Evolutionary conservation across 1,140 invertebrate species (phyloP), one percentile per base, ranked within the genome.

Genomic region (Lepidurus arcticus): DNA sequence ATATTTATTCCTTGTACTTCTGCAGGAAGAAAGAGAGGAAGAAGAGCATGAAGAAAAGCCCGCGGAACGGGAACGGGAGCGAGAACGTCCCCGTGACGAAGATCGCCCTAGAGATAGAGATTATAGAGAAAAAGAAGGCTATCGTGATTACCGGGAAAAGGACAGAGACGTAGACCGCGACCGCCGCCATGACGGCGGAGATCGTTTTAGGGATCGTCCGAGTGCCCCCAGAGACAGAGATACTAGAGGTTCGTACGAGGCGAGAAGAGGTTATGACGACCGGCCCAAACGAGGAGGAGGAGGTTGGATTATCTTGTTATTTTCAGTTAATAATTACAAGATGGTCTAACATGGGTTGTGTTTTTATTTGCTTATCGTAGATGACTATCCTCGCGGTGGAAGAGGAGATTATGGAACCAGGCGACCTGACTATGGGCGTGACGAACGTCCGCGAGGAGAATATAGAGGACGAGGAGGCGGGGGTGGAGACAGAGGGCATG

Each of bases 181-280:
- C 53, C 53, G 53, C 53, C 53, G 53, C 21, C 21, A 65, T 21
- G 53, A 65, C 6, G 53, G 53, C 53, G 53, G 53, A 11, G 53
- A 65, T 65, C 53, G 53, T 65, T 65, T n/a, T 16, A 65, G 53
- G n/a, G 53, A 65, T 65, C 53, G 53, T 16, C 53, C 53, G 53
- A 65, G 53, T 65, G 53, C 53, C 3, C 53, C 53, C 53, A 4
- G 53, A 7, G 53, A 65, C 53, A 13, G 53, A n/a, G 53, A 65
- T 7, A 65, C 53, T 21, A 65, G 53, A 65, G 53, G 53, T 65
- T 65, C 53, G 16, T 65, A 65, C 21, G 53, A 65, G 16, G 16
- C 53, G 16, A 65, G 53, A 65, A 21, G 53, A 65, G 21, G 21
- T 65, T 65, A 65, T 65, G 53, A 65, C 13, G 53, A 65, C 21